Base-by-base conservation (phyloP, 2,113 vertebrate genomes). In the Mungos mungo region DNA sequence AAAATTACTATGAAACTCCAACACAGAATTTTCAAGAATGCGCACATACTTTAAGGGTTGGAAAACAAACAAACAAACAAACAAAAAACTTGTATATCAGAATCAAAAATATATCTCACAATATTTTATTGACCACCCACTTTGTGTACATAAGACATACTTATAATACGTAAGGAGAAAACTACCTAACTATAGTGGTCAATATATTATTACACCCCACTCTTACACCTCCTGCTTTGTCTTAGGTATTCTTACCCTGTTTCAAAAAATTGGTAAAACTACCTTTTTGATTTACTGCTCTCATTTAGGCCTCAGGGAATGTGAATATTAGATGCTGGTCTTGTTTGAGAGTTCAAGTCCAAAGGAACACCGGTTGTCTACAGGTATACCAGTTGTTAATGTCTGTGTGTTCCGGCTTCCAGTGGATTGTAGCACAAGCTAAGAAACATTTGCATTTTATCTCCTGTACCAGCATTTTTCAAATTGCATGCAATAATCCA, bases 21-120 rank as follows among this genome's bases (percentile, higher is more conserved):
- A 66, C 19, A 63, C 57, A 90, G 33, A 69, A 77, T 85, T 95
- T 96, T 90, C 3, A 92, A 89, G 88, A 85, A 94, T 41, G 4
- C 7, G 18, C 15, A 89, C 1, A 76, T 41, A 84, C 9, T 69
- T 41, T 52, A 92, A 54, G 14, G 15, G 21, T 23, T 77, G 1
- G n/a, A 84, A 52, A 16, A 68, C 57, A 80, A 76, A 76, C 54
- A 45, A 47, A 74, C 63, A 38, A 19, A 15, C 71, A 35, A 23
- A 85, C 33, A 41, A 41, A 4, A 6, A 60, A 60, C 57, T 74
- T 85, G 27, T 25, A n/a, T 31, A 65, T 85, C 66, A 50, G 18
- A 19, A 50, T 47, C 5, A 85, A 85, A 63, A 80, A 54, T 11
- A 68, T 52, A 15, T 74, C 27, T 18, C 27, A 68, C 69, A 69